Evolutionary conservation across 2,113 vertebrate genomes (phyloP), one percentile per base, ranked within the genome.

Genomic region (Spermophilus dauricus): DNA sequence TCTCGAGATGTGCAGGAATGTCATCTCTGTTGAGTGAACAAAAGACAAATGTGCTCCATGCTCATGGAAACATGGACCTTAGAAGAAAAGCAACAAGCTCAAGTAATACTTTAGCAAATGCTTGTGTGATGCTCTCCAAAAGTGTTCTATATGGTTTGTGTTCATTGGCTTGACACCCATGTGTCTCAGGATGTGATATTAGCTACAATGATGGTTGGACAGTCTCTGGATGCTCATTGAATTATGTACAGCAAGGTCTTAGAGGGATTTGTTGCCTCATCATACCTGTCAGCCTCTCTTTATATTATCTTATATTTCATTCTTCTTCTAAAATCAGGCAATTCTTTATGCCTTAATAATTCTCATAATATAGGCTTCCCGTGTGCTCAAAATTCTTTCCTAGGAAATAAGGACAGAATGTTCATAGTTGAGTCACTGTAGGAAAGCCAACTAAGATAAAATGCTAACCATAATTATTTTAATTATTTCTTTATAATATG

Each of bases 191-290:
- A 0, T 22, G 42, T 58, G 17, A 37, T 48, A 4, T 0, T 56
- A 89, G 34, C 4, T 18, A 78, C 39, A 24, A 51, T 24, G 18
- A 6, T 45, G 56, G 12, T 24, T 37, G 2, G 34, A 5, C 9
- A n/a, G 2, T 30, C 20, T 32, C 4, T 76, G 13, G n/a, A 28
- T 37, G 28, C 6, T 56, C 32, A 26, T 20, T 73, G 18, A 61
- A 22, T 3, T 13, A 18, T 2, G 0, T 4, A 34, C 2, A 3
- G 8, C 7, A 72, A 30, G 0, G 1, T 67, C n/a, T 37, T 24
- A 30, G 0, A 34, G 5, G 4, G 16, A 0, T 30, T 51, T 4
- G 17, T 32, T 42, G 4, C 12, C 70, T 67, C 42, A 80, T 51
- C 17, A 32, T 7, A 87, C 2, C 13, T 37, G 80, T 5, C n/a